Conservation (phyloP, 2,113 vertebrate genomes). For the Dipodomys ordii region DNA sequence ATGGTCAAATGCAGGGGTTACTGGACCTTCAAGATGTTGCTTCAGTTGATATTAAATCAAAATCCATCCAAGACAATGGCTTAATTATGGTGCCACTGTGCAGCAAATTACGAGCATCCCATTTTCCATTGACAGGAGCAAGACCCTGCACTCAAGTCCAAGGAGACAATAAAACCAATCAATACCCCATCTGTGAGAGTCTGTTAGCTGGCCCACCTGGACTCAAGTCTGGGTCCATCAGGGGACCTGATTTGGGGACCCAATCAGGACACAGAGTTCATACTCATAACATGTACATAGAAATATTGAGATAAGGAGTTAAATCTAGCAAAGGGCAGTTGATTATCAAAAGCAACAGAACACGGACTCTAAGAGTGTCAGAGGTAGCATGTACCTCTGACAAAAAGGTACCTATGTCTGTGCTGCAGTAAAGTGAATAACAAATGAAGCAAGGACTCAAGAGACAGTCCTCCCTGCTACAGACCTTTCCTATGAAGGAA, state of each 20-base stretch:
- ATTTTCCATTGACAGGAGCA: background rate
- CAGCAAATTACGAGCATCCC: background rate
- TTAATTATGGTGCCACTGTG: background rate
- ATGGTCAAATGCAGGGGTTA: background rate
- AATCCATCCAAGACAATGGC: background rate
- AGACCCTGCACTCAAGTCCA: background rate
- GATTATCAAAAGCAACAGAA: slow-evolving; percentile 20
- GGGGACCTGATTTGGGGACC: background rate
- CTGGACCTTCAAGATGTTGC: background rate
- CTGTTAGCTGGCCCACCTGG: background rate
- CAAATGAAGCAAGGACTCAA: background rate
- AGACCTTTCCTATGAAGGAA: background rate
- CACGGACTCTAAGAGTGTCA: background rate
- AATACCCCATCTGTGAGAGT: background rate
- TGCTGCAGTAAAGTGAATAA: background rate
- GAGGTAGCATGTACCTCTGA: background rate
- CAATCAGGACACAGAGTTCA: slow-evolving; percentile 18
- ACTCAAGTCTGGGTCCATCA: background rate
- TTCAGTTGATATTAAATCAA: background rate
- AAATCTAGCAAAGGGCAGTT: background rate
- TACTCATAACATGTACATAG: background rate
- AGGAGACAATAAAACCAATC: background rate
- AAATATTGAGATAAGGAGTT: background rate
- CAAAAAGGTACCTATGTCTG: background rate
- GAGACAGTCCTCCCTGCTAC: background rate